phyloP scores from a whole-genome alignment of 2,797 vertebrate species.

The Meda fulgida region DNA sequence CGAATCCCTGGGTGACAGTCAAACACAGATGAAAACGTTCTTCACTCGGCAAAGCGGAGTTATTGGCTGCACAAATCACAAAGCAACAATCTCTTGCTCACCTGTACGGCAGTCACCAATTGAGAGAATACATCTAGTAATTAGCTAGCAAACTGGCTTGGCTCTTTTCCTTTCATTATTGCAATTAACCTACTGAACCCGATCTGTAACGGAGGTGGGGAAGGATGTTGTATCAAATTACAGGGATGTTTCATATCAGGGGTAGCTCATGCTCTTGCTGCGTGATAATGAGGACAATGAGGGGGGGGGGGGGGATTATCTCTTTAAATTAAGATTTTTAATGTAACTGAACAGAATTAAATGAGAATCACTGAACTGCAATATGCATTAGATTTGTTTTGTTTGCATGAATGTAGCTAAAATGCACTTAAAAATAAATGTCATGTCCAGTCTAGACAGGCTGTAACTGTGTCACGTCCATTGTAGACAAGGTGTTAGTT shows the following conservation, averaged over 20 bases:
- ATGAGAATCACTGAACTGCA: neutral
- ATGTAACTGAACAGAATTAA: neutral
- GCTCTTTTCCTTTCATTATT: constrained; percentile 45
- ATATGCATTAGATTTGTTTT: neutral
- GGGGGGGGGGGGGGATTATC: no score
- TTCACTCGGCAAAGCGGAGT: constrained; percentile 2
- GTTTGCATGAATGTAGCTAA: neutral
- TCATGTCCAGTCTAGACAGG: no score
- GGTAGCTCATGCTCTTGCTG: constrained; percentile 27
- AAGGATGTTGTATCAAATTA: constrained; percentile 42
- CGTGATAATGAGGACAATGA: constrained; percentile 43
- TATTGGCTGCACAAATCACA: constrained; percentile 52
- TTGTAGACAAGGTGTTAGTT: no score
- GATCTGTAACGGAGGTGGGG: neutral
- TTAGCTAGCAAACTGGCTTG: constrained; percentile 42
- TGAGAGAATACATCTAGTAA: constrained; percentile 46
- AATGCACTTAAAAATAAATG: no score
- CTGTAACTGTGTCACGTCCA: no score
- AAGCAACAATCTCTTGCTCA: constrained; percentile 41
- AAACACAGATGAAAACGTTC: constrained; percentile 40
- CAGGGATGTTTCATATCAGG: constrained; percentile 24
- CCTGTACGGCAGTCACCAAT: constrained; percentile 23
- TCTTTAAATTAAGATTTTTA: neutral
- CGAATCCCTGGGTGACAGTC: constrained; percentile 35
- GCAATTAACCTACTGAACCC: constrained; percentile 54